These are phyloP conservation scores for Euborellia annulipes DNA, from an alignment of 1,140 invertebrate genomes.

Conservation along the genomic window DNA sequence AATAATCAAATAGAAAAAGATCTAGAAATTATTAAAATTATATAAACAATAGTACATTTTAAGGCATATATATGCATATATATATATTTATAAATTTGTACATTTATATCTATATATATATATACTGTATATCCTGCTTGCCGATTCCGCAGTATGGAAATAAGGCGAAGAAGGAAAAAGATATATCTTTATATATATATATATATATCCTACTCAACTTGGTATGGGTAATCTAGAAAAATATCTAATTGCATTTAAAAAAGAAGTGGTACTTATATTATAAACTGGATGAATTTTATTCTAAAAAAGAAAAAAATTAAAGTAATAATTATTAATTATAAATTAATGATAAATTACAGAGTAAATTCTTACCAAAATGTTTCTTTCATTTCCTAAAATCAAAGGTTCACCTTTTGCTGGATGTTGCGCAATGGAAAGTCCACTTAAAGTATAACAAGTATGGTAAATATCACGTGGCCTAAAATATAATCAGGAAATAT, in stretches of 20 bases:
- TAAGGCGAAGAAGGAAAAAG: no score
- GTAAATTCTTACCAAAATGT: slow-evolving; percentile 37
- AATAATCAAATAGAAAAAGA: no score
- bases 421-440: slow-evolving; percentile 87
- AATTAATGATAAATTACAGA: slow-evolving; percentile 7
- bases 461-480: slow-evolving; percentile 86
- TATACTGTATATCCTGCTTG: no score
- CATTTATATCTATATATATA: no score
- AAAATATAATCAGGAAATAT: slow-evolving; percentile 24
- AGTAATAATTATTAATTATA: slow-evolving; percentile 18
- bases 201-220: slow-evolving; percentile 15
- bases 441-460: slow-evolving; percentile 90
- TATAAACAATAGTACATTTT: no score
- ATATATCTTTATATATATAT: background rate
- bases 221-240: slow-evolving; percentile 24
- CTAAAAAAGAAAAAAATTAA: slow-evolving; percentile 21
- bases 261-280: slow-evolving; percentile 24
- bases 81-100: no score
- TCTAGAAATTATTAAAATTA: no score
- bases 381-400: slow-evolving; percentile 40
- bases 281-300: slow-evolving; percentile 24
- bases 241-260: slow-evolving; percentile 22
- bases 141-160: no score
- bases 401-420: slow-evolving; percentile 34
- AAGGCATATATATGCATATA: no score